Evolutionary conservation across 2,113 vertebrate genomes (phyloP), one percentile per base, ranked within the genome.

Genomic region (Morone chrysops): DNA sequence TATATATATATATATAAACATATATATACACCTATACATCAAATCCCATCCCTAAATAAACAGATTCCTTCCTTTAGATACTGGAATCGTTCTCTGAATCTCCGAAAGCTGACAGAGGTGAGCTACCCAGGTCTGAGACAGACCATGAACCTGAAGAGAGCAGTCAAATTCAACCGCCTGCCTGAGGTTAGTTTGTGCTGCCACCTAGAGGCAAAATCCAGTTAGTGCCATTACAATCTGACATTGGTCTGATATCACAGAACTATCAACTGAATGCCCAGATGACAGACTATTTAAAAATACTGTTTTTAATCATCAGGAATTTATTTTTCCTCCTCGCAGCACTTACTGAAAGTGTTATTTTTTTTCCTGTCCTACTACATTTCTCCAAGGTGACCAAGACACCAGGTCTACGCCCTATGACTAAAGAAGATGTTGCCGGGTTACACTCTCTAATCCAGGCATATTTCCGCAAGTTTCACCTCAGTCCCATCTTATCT

Each of bases 81-180:
- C 61, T 99, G 97, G 97, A 96, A 97, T 92, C 96, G 98, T 13
- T 96, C 97, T 53, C 94, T 99, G 85, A 99, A 98, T 71, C 96
- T 95, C 17, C 96, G 97, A 76, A 99, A 99, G 78, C 92, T 99
- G 89, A 97, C 96, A 75, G 97, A 99, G 88, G 94, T 99, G 76
- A 97, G 96, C 80, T 97, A 97, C 80, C 97, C 96, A 6, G 96
- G 97, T 81, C 90, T 98, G 85, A 97, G 95, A 87, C 95, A 94
- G 85, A 97, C 96, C 90, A 97, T 96, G 95, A 97, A 95, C 83
- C 96, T 97, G 95, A 97, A 98, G 92, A 95, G 97, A 9, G 97
- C 97, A 40, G 95, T 97, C 93, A 99, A 97, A 92, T 94, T 98
- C 60, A 96, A 98, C 94, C 95, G 96, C 43, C 93, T 99, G 85